Conservation (phyloP, 2,888 invertebrate species). For the Apeira syringaria region DNA sequence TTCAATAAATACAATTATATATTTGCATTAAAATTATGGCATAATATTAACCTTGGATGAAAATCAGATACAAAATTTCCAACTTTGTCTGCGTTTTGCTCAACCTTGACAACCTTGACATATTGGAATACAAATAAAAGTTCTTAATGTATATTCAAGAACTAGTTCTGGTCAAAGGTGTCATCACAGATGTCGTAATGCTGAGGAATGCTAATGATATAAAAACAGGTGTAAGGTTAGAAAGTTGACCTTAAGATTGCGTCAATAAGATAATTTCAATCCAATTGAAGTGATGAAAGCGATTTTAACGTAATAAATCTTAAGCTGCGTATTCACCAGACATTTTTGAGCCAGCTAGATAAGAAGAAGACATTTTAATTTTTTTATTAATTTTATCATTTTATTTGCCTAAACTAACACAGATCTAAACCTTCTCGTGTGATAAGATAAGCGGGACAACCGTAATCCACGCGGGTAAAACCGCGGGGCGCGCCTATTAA, state of each 20-base stretch:
- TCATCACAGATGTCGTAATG: slow-evolving; percentile 26
- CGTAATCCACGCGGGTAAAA: no score
- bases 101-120: slow-evolving; percentile 45
- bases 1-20: no score
- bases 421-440: no score
- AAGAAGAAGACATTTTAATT: no score
- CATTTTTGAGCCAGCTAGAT: no score
- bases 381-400: no score
- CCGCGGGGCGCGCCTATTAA: no score
- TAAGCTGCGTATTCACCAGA: no score
- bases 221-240: slow-evolving; percentile 2
- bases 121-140: slow-evolving; percentile 17
- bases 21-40: background rate
- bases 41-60: slow-evolving; percentile 32
- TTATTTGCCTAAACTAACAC: no score
- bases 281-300: background rate
- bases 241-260: slow-evolving; percentile 14
- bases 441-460: no score
- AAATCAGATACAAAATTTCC: slow-evolving; percentile 11
- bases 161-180: slow-evolving; percentile 31
- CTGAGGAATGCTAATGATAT: slow-evolving; percentile 16
- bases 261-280: background rate
- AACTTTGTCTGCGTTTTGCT: slow-evolving; percentile 23
- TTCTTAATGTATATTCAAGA: slow-evolving; percentile 17
- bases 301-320: background rate